Evolutionary conservation across 1,140 invertebrate species (phyloP), one percentile per base, ranked within the genome.

Genomic region (Melipona quadrifasciata): DNA sequence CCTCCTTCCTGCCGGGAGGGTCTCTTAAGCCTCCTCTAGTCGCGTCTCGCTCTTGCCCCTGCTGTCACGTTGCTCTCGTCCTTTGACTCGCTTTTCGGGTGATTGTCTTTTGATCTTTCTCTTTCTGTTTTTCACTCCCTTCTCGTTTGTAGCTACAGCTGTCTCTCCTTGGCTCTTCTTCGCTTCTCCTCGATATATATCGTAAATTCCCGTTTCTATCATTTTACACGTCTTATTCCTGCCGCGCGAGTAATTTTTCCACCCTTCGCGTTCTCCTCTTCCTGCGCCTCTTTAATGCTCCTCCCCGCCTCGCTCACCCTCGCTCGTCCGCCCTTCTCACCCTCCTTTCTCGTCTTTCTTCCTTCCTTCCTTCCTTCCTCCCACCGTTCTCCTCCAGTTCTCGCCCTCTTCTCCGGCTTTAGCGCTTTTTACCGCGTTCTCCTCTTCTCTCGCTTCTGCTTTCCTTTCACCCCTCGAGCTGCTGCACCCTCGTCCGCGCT

Each of bases 51-150:
- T 55, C 51, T 57, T n/a, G 11, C 19, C 34, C 12, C 34, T 6
- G n/a, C 64, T 53, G 64, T 79, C 67, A 71, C 39, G 39, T 47
- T 51, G 21, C 67, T 79, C 27, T 79, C 27, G 65, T 71, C 68
- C 76, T 72, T 79, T 53, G 34, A 64, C 58, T 57, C 55, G 19
- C 55, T 61, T 34, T 47, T 71, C n/a, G 39, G 16, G 2, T 61
- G 76, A 79, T 79, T 79, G 67, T 79, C 76, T 84, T 84, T 84
- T 84, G 76, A 84, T 84, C 82, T 79, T 79, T 31, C 21, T 47
- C n/a, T n/a, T n/a, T n/a, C 82, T 51, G 57, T 84, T 83, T 71
- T 58, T 68, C 73, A 58, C 61, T 19, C 61, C 27, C 16, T 53
- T 39, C n/a, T 14, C 47, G 1, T 53, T 24, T 67, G 11, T 65